phyloP scores from a whole-genome alignment of 1,140 invertebrate species.

The Venustaconcha ellipsiformis region DNA sequence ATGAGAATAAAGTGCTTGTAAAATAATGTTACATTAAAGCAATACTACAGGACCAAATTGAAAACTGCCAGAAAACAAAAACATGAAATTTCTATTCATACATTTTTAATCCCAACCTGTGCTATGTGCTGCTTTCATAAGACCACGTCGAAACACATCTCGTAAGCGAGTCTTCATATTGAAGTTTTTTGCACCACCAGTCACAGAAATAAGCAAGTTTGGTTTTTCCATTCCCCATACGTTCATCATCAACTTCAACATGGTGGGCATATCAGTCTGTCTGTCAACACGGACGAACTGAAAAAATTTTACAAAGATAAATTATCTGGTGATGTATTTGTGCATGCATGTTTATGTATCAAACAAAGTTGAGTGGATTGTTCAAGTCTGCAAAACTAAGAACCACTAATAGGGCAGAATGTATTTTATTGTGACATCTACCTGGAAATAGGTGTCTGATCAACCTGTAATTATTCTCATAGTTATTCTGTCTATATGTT shows the following conservation, averaged over 20 bases:
- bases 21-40: background rate
- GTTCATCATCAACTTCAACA: constrained; percentile 64
- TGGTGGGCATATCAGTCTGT: constrained; percentile 56
- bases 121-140: constrained; percentile 67
- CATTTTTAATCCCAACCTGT: constrained; percentile 50
- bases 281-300: constrained; percentile 67
- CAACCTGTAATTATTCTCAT: too few species aligned
- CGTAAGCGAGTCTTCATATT: constrained; percentile 65
- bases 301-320: constrained; percentile 3
- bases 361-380: too few species aligned
- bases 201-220: constrained; percentile 69
- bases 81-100: background rate
- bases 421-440: too few species aligned
- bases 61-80: background rate
- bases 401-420: too few species aligned
- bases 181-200: constrained; percentile 70
- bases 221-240: constrained; percentile 67
- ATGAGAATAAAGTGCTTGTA: background rate
- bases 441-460: too few species aligned
- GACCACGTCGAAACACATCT: constrained; percentile 65
- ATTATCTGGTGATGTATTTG: too few species aligned
- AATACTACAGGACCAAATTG: background rate
- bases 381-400: too few species aligned
- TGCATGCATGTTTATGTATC: too few species aligned
- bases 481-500: too few species aligned